Evolutionary conservation across 2,113 vertebrate species (phyloP).

Genomic region (Nannospalax galili): DNA sequence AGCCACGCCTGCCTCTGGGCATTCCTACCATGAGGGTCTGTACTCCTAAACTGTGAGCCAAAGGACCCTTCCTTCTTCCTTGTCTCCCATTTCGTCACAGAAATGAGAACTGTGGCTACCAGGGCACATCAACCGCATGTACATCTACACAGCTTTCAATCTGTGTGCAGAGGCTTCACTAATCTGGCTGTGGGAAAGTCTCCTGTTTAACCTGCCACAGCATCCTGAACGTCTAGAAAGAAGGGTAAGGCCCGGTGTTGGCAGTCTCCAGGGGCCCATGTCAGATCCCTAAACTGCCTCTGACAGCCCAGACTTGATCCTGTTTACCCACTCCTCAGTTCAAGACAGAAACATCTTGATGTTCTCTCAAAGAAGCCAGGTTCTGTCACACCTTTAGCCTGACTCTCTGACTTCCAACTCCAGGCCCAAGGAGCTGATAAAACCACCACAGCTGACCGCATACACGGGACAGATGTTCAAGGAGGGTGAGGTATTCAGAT

Average conservation of each 20-base stretch:
- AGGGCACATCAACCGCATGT: accelerated
- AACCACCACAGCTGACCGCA: background rate
- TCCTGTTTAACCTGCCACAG: background rate
- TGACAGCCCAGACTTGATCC: accelerated
- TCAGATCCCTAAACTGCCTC: background rate
- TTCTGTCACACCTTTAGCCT: background rate
- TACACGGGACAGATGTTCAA: too few relatives aligned
- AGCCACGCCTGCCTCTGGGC: background rate
- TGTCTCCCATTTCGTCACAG: background rate
- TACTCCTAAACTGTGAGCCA: background rate
- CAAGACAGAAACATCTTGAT: background rate
- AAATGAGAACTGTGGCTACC: background rate
- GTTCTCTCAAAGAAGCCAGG: background rate
- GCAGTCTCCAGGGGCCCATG: background rate
- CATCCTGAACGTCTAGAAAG: too few relatives aligned
- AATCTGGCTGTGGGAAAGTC: background rate
- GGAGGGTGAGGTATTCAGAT: accelerated
- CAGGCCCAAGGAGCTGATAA: background rate
- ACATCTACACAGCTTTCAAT: accelerated
- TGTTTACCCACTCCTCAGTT: background rate
- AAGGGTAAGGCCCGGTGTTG: accelerated
- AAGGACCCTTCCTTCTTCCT: background rate
- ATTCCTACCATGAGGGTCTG: too few relatives aligned
- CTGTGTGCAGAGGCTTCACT: accelerated
- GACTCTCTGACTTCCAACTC: background rate